These are phyloP conservation scores for Paragorgia papillata DNA, from an alignment of 92 coral and sea anemone genomes.

Conservation along the genomic window DNA sequence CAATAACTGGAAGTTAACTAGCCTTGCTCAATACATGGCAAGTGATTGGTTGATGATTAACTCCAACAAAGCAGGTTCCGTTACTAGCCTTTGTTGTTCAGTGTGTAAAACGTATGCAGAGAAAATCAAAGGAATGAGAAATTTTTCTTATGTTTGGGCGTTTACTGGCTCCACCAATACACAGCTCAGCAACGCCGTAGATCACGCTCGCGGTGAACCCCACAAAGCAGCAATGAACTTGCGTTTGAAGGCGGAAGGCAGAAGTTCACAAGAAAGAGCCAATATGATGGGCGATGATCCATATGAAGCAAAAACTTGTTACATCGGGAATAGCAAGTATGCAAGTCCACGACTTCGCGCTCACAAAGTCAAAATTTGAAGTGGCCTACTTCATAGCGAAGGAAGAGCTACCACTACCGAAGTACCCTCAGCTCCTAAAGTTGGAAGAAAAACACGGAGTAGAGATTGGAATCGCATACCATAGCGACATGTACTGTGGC, in stretches of 20 bases:
- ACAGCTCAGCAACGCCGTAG: constrained; percentile 60
- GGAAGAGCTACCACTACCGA: constrained; percentile 53
- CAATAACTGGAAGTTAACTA: constrained; percentile 60
- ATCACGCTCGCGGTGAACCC: constrained; percentile 65
- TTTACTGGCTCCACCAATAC: constrained; percentile 67
- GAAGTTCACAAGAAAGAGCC: constrained; percentile 59
- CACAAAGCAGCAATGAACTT: constrained; percentile 65
- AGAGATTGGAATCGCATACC: constrained; percentile 46
- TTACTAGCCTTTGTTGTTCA: constrained; percentile 62
- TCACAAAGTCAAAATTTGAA: too few species aligned
- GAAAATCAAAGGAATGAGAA: constrained; percentile 66
- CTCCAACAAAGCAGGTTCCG: constrained; percentile 54
- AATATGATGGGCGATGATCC: too few species aligned
- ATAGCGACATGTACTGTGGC: constrained; percentile 49
- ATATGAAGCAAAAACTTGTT: too few species aligned
- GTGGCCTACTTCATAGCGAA: too few species aligned
- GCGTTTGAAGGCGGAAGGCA: constrained; percentile 41
- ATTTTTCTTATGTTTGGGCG: constrained; percentile 73
- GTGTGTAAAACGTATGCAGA: constrained; percentile 63
- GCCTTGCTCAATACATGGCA: constrained; percentile 57
- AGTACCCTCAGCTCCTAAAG: too few species aligned
- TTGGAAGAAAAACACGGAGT: constrained; percentile 65
- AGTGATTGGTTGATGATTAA: constrained; percentile 67
- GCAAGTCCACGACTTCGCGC: too few species aligned
- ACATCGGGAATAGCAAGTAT: too few species aligned